Conservation (phyloP, 37 sponge, comb jelly and placozoan genomes). For the Theonella swinhoei region DNA sequence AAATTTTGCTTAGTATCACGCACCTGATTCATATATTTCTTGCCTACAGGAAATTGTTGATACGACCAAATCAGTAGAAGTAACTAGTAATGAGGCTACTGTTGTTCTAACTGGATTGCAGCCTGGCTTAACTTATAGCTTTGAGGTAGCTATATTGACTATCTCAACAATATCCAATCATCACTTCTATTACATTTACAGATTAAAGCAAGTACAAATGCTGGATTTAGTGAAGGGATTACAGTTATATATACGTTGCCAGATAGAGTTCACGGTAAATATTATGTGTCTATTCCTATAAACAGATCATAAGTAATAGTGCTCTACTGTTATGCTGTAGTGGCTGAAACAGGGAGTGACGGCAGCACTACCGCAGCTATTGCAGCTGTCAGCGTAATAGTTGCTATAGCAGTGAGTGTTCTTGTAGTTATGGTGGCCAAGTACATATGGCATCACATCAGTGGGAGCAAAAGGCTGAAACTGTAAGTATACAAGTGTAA, state of each 20-base stretch:
- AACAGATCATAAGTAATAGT: background rate
- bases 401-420: background rate
- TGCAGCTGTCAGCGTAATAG: background rate
- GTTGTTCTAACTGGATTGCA: background rate
- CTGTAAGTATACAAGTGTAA: too few species aligned
- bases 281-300: too few species aligned
- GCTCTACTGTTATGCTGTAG: background rate
- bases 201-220: background rate
- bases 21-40: too few species aligned
- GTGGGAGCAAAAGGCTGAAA: too few species aligned
- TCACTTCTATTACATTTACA: background rate
- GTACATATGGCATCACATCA: too few species aligned
- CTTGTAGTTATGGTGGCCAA: too few species aligned
- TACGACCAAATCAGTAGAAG: background rate
- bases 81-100: background rate
- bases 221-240: background rate
- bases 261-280: background rate
- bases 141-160: background rate
- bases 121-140: background rate
- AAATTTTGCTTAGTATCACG: too few species aligned
- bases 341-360: background rate
- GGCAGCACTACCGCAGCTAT: background rate
- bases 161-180: background rate
- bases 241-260: background rate
- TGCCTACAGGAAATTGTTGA: background rate